Base-by-base conservation (phyloP, 2,113 vertebrate genomes). In the Datnioides undecimradiatus region DNA sequence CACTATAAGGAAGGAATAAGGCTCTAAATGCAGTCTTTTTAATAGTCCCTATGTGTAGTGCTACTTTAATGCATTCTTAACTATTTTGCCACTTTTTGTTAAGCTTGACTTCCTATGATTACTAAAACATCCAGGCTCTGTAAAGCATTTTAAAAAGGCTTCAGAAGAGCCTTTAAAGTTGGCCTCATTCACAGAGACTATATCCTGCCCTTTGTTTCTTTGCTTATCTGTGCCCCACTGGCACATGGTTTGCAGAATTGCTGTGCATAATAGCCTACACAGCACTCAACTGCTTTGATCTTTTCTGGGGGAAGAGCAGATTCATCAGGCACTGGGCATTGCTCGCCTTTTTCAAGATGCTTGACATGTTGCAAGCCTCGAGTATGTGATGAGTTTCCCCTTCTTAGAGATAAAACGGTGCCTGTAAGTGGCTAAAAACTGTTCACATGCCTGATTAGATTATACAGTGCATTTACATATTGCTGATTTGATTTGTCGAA, bases 151-250 rank as follows among this genome's bases (percentile, higher is more conserved):
- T 79, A 63, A 55, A 76, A 73, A 60, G 36, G 64, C 85, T 78
- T 87, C 82, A 82, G 67, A 89, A n/a, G 64, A 79, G 63, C 79
- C 75, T 87, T 88, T 84, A 84, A 86, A 81, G 70, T 68, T 78
- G 60, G 68, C 80, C 80, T 80, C 67, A 45, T 87, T 87, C 78
- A 79, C 65, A 81, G 58, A 74, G 38, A 52, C 76, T 29, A 43
- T 46, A 74, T 70, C 73, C 60, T 85, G 80, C 65, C 76, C 81
- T 88, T 87, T 90, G 73, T 87, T 83, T 85, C 77, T 65, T 76
- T 83, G 75, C 79, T 84, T 80, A 79, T 84, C 74, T 58, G 21
- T 48, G 79, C 55, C 59, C 64, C 68, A 69, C 66, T 80, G 68
- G 87, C 67, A 72, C 81, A 75, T 43, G 52, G 41, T 83, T 67